Conservation (phyloP, 2,797 vertebrate species). For the Pangasius djambal region DNA sequence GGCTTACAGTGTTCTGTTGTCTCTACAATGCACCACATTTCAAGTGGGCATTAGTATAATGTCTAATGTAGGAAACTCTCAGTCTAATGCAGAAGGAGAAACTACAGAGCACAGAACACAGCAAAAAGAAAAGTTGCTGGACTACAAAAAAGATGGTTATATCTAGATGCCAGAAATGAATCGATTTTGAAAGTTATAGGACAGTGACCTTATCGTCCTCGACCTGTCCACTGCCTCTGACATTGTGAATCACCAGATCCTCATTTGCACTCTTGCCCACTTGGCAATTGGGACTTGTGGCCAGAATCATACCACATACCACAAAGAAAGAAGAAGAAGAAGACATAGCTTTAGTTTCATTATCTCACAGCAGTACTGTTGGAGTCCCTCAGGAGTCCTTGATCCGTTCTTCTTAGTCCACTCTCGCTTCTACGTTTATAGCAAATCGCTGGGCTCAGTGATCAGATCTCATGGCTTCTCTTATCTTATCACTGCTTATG, state of each 20-base stretch:
- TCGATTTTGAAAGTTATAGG: background rate
- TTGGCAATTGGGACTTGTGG: background rate
- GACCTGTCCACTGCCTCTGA: background rate
- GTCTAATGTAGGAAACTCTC: background rate
- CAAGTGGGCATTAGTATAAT: background rate
- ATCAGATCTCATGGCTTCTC: background rate
- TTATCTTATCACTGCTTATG: background rate
- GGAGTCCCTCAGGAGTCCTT: background rate
- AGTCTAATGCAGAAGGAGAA: background rate
- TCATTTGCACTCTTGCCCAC: background rate
- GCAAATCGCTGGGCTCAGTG: background rate
- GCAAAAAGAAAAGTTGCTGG: background rate
- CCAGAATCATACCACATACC: background rate
- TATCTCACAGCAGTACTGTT: background rate
- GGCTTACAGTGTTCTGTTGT: background rate
- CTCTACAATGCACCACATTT: background rate
- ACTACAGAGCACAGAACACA: background rate
- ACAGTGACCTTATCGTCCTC: background rate
- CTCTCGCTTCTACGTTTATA: background rate
- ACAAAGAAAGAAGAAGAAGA: no score
- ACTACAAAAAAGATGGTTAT: background rate
- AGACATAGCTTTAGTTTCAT: slow-evolving; percentile 4
- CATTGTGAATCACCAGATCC: background rate
- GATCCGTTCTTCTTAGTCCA: background rate
- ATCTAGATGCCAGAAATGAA: background rate